A percentile compares a stretch with the other conserved stretches of the same genome.
Evolutionary conservation across 2,113 vertebrate genomes (phyloP).

Genomic region (Siniperca knerii): DNA sequence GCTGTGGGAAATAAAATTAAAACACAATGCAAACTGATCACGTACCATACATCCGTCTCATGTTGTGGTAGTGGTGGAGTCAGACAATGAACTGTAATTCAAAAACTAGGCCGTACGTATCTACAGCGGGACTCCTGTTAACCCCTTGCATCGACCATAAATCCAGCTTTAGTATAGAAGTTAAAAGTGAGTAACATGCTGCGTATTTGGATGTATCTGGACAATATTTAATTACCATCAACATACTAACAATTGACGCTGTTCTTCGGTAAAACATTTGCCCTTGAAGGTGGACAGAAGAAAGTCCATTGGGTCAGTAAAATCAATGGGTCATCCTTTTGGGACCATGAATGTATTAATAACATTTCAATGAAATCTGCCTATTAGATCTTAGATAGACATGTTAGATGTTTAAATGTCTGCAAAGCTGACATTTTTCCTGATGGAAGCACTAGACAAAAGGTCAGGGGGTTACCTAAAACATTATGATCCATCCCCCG

Average conservation of each 20-base stretch:
- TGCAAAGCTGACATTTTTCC: not conserved
- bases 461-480: not conserved
- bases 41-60: not conserved
- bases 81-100: not conserved
- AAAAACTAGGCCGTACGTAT: not conserved
- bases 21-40: not conserved
- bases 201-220: not conserved
- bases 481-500: not conserved
- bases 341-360: not conserved
- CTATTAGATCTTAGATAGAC: not conserved
- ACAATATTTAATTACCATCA: not conserved
- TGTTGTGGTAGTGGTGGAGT: not conserved
- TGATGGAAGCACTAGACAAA: not conserved
- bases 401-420: not conserved
- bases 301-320: not conserved
- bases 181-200: not conserved
- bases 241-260: not conserved
- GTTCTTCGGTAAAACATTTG: not conserved
- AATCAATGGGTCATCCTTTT: not conserved
- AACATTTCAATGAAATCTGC: not conserved
- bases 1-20: not conserved
- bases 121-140: not conserved
- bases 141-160: not conserved
- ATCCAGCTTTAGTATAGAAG: not conserved
- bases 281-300: not conserved